Percentiles rank a stretch among this genome's conserved stretches.
phyloP scores from a whole-genome alignment of 2,113 vertebrate species.

The Eptatretus burgeri region DNA sequence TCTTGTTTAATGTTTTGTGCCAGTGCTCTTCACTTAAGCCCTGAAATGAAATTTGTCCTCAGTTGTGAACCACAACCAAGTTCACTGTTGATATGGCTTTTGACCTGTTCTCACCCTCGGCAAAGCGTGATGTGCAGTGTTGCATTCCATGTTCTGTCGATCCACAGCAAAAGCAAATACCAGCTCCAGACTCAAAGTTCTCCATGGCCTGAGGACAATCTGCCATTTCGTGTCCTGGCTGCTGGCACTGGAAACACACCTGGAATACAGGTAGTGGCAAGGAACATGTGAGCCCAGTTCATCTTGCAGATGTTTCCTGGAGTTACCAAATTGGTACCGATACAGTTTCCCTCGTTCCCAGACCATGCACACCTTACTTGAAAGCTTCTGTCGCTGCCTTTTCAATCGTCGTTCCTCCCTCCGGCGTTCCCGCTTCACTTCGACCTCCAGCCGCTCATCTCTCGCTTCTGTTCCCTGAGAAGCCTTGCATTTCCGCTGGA shows the following conservation, averaged over 20 bases:
- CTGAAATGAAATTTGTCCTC: no score
- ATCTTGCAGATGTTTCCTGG: not conserved
- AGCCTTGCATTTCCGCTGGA: slow-evolving; percentile 20
- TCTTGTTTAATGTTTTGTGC: no score
- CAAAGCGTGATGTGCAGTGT: slow-evolving; percentile 46
- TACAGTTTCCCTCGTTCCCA: not conserved
- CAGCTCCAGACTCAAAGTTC: slow-evolving; percentile 49
- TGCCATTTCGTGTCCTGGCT: slow-evolving; percentile 55
- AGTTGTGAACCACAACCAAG: no score
- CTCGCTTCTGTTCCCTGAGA: slow-evolving; percentile 11
- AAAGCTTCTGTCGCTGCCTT: slow-evolving; percentile 36
- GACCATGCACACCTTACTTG: slow-evolving; percentile 32
- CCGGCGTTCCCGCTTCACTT: slow-evolving; percentile 33
- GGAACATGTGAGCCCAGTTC: not conserved
- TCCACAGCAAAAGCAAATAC: slow-evolving; percentile 73
- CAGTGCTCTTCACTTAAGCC: no score
- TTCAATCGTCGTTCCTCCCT: slow-evolving; percentile 39
- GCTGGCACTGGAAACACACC: slow-evolving; percentile 79
- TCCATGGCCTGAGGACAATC: slow-evolving; percentile 50
- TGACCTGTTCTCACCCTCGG: slow-evolving; percentile 11
- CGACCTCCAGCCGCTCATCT: slow-evolving; percentile 17
- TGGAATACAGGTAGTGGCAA: slow-evolving; percentile 12
- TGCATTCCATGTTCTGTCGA: slow-evolving; percentile 71
- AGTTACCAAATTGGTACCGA: not conserved
- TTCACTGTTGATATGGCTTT: no score